Evolutionary conservation across 2,888 invertebrate species (phyloP).

Genomic region (Leistus spinibarbis): DNA sequence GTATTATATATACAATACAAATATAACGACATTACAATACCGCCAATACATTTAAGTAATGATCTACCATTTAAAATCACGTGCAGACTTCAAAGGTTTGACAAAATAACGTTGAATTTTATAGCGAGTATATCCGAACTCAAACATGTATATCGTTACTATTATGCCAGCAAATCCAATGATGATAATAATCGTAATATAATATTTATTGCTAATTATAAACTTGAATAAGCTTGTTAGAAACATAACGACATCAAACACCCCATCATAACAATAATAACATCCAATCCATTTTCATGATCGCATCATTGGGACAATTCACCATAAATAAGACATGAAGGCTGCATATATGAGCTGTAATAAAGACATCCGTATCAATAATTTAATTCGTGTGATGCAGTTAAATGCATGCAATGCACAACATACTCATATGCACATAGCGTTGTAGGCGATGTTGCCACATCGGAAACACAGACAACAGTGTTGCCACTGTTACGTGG

Average conservation of each 20-base stretch:
- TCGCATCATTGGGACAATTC: slow-evolving; percentile 9
- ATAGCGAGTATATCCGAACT: too few species aligned
- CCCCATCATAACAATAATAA: slow-evolving; percentile 6
- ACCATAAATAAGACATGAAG: slow-evolving; percentile 3
- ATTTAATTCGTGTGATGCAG: slow-evolving; percentile 23
- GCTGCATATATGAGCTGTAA: slow-evolving; percentile 1
- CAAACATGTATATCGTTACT: neutral
- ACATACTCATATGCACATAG: neutral
- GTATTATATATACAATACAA: too few species aligned
- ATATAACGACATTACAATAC: too few species aligned
- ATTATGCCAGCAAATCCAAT: neutral
- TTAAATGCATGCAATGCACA: slow-evolving; percentile 13
- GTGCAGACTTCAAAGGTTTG: too few species aligned
- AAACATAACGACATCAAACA: neutral
- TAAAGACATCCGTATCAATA: slow-evolving; percentile 36
- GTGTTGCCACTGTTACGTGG: neutral
- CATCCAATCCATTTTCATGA: slow-evolving; percentile 21
- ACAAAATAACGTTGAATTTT: too few species aligned
- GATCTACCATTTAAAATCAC: too few species aligned
- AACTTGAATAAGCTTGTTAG: neutral
- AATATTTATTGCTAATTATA: neutral
- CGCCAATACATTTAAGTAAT: too few species aligned
- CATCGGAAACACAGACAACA: neutral
- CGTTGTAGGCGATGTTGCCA: neutral
- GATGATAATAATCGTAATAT: neutral